Evolutionary conservation across 2,113 vertebrate genomes (phyloP).

Genomic region (Chrysemys picta): DNA sequence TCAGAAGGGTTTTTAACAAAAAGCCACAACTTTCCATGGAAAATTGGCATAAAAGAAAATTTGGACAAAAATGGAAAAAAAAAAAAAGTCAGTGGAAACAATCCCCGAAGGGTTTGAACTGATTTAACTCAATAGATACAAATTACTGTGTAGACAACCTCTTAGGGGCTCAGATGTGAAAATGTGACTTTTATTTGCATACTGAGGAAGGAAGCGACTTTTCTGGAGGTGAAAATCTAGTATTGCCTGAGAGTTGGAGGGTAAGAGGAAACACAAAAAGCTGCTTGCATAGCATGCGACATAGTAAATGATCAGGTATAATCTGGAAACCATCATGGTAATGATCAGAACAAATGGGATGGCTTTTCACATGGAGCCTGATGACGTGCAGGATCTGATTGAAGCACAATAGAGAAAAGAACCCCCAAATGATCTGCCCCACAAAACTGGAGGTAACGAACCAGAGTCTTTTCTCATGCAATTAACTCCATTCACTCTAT

Average conservation of each 20-base stretch:
- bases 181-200: background rate
- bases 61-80: background rate
- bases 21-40: rapidly evolving
- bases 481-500: background rate
- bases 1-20: background rate
- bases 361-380: background rate
- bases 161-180: background rate
- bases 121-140: background rate
- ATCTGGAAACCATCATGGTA: background rate
- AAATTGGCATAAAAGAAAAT: background rate
- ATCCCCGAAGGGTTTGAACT: background rate
- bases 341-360: background rate
- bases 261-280: background rate
- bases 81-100: background rate
- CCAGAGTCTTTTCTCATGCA: background rate
- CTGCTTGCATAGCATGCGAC: background rate
- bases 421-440: background rate
- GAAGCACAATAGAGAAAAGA: background rate
- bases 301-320: background rate
- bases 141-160: background rate
- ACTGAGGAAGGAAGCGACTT: background rate
- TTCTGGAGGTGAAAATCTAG: background rate
- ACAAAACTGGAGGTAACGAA: background rate
- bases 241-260: background rate
- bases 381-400: background rate